Conservation (phyloP, 1,140 invertebrate genomes). For the Forficula auricularia region DNA sequence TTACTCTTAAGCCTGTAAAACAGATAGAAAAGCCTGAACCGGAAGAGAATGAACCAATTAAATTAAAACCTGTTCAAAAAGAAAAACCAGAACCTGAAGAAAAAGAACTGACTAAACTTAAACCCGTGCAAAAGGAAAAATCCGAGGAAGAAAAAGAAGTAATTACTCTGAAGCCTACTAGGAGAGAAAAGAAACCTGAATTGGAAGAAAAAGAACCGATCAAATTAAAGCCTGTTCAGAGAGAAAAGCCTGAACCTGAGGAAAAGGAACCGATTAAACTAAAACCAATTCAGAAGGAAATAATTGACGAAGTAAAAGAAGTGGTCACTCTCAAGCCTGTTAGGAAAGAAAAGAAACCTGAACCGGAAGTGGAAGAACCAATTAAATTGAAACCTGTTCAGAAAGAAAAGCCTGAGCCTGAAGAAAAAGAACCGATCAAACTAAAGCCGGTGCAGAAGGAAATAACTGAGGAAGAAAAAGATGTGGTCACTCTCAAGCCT, state of each 20-base stretch:
- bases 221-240: constrained; percentile 8
- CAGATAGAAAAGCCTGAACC: not conserved
- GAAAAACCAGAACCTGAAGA: constrained; percentile 19
- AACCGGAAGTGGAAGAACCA: constrained; percentile 12
- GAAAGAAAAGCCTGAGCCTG: constrained; percentile 10
- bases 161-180: constrained; percentile 25
- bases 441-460: constrained; percentile 9
- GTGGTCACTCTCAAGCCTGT: constrained; percentile 20
- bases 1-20: constrained; percentile 6
- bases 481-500: constrained; percentile 8
- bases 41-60: constrained; percentile 10
- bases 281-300: constrained; percentile 15
- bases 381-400: constrained; percentile 9
- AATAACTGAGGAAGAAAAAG: constrained; percentile 19
- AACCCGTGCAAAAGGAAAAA: constrained; percentile 7
- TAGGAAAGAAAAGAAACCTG: constrained; percentile 19
- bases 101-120: constrained; percentile 4
- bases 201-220: constrained; percentile 19
- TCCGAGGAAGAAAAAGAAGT: constrained; percentile 19
- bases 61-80: constrained; percentile 14
- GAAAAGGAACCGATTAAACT: constrained; percentile 5
- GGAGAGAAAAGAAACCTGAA: constrained; percentile 16
- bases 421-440: constrained; percentile 13
- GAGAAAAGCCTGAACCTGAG: constrained; percentile 10
- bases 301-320: constrained; percentile 11